These are phyloP conservation scores for Nothocercus julius DNA, from an alignment of 2,113 vertebrate species.

Conservation along the genomic window DNA sequence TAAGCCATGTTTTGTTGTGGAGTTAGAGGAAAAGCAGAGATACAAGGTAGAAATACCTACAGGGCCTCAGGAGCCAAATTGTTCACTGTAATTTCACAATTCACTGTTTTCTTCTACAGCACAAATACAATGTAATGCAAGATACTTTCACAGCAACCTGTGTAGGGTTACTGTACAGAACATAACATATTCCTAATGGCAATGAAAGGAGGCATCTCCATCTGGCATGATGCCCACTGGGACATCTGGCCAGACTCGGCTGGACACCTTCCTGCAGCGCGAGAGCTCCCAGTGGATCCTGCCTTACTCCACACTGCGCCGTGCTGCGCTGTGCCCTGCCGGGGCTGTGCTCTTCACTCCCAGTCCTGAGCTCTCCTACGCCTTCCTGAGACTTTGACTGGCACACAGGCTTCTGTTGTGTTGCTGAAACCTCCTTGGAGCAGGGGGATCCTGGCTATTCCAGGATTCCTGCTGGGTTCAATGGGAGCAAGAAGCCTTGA, in stretches of 20 bases:
- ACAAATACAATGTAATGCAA: neutral
- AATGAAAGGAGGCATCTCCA: neutral
- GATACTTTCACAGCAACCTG: neutral
- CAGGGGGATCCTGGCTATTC: neutral
- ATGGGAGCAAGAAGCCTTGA: neutral
- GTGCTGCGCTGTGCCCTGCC: no score
- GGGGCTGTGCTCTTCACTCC: neutral
- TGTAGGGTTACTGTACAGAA: neutral
- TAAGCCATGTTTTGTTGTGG: neutral
- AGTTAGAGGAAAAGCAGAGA: neutral
- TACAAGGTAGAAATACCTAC: neutral
- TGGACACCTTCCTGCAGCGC: fast-evolving
- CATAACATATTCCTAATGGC: neutral
- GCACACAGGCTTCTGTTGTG: neutral
- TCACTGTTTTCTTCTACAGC: neutral
- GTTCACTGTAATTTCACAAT: neutral
- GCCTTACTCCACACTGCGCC: fast-evolving
- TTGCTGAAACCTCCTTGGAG: fast-evolving
- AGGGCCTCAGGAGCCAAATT: neutral
- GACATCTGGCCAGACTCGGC: neutral
- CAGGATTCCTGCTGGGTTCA: neutral
- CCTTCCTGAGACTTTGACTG: neutral
- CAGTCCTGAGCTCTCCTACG: neutral
- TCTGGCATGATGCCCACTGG: neutral
- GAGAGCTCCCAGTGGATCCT: neutral